Base-by-base conservation (phyloP, 2,888 invertebrate genomes). In the Ariolimax columbianus region DNA sequence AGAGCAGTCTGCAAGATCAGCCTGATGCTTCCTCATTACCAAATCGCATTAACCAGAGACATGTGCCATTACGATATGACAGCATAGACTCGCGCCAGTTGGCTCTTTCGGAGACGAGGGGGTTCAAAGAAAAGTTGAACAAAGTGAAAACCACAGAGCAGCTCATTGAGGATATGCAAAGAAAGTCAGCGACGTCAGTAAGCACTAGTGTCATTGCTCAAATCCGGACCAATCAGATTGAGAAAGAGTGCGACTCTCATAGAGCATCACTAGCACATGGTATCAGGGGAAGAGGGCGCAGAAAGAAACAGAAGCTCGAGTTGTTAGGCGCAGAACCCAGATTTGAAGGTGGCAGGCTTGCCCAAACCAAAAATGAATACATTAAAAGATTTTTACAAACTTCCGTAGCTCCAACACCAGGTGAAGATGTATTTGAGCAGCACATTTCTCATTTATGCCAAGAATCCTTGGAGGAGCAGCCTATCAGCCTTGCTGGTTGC, bases 71-170 rank as follows among this genome's bases (percentile, higher is more conserved):
- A 38, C 82, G 86, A 3, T 84, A 84, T 30, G 86, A 83, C 26
- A 83, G 83, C 72, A 40, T 72, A 23, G 86, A 86, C 73, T 86
- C 86, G 6, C 78, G 83, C 2, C 30, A 83, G 30, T 80, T 85
- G 6, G 70, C 59, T 19, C 82, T 86, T 26, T 59, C 82, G 68
- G 87, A 87, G 9, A 63, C 78, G 3, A 78, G 80, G 33, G 59
- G 75, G 19, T 55, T 68, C 40, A 82, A 77, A 73, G 85, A 91
- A 79, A 91, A 91, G 86, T 91, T 95, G 91, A 95, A 96, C 36
- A 94, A 94, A 91, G 94, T 96, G 77, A 96, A 96, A 94, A 97
- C 96, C 43, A 97, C 97, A 0, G 96, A 97, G 92, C 97, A 97
- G 94, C 94, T 97, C 83, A 95, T 97, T 86, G 97, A 96, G 82